phyloP scores from a whole-genome alignment of 2,797 vertebrate species.

The Aldrovandia affinis region DNA sequence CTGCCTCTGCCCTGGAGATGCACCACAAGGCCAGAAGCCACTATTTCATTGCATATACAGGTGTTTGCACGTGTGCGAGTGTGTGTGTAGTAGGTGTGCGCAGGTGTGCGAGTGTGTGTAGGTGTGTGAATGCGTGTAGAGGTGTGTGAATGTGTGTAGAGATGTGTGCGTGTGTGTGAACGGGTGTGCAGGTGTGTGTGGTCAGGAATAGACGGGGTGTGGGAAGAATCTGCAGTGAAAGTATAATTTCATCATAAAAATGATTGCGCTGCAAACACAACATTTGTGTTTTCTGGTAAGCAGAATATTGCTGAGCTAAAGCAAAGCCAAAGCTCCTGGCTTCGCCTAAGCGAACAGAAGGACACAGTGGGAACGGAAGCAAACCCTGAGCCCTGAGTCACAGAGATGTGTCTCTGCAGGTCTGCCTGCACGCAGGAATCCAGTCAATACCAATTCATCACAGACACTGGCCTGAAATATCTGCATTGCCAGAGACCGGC shows the following conservation, averaged over 20 bases:
- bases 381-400: background rate
- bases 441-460: background rate
- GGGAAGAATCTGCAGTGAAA: slow-evolving; percentile 7
- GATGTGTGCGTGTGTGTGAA: background rate
- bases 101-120: too few relatives aligned
- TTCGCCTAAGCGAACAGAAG: background rate
- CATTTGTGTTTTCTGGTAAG: background rate
- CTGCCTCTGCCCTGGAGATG: too few relatives aligned
- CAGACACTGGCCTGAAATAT: background rate
- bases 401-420: background rate
- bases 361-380: slow-evolving; percentile 1
- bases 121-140: too few relatives aligned
- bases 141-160: background rate
- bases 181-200: background rate
- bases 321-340: background rate
- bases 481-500: background rate
- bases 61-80: too few relatives aligned
- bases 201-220: background rate
- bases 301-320: background rate
- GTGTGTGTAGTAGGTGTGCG: too few relatives aligned
- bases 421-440: background rate
- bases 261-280: background rate
- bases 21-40: too few relatives aligned
- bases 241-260: background rate
- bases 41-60: too few relatives aligned